Conservation (phyloP, 2,797 vertebrate species). For the Spinus olivaceus region DNA sequence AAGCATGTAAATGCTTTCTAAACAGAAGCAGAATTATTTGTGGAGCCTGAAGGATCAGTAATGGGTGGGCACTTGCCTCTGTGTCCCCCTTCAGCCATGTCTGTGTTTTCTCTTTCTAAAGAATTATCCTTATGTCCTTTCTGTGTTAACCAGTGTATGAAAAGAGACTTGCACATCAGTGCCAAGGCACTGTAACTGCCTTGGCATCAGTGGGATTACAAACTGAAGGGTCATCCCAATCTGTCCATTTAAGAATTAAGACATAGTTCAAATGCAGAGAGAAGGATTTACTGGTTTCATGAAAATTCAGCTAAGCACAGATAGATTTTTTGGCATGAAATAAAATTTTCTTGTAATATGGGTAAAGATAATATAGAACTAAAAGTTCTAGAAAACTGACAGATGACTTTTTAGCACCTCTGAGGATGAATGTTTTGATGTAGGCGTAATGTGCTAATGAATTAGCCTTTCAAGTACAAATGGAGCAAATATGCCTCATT, state of each 20-base stretch:
- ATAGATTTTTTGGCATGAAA: neutral
- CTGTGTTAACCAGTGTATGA: neutral
- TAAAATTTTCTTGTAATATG: neutral
- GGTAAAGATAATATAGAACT: neutral
- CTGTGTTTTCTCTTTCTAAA: neutral
- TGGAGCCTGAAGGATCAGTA: neutral
- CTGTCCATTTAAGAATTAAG: neutral
- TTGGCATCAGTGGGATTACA: neutral
- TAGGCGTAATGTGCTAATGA: conserved; percentile 62
- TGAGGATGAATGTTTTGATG: conserved; percentile 40
- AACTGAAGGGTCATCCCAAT: neutral
- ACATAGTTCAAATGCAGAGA: neutral
- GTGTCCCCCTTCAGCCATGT: neutral
- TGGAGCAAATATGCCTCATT: conserved; percentile 1
- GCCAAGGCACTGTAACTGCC: neutral
- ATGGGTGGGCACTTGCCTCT: neutral
- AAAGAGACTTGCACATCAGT: neutral
- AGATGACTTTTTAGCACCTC: conserved; percentile 54
- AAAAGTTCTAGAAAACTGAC: conserved; percentile 42
- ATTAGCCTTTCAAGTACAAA: conserved; percentile 61
- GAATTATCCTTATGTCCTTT: neutral
- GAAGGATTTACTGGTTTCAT: neutral
- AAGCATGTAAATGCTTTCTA: neutral
- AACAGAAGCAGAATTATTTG: neutral
- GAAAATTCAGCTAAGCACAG: neutral